Conservation (phyloP, 2,888 invertebrate genomes). For the Drosophila nr. perissopoda region DNA sequence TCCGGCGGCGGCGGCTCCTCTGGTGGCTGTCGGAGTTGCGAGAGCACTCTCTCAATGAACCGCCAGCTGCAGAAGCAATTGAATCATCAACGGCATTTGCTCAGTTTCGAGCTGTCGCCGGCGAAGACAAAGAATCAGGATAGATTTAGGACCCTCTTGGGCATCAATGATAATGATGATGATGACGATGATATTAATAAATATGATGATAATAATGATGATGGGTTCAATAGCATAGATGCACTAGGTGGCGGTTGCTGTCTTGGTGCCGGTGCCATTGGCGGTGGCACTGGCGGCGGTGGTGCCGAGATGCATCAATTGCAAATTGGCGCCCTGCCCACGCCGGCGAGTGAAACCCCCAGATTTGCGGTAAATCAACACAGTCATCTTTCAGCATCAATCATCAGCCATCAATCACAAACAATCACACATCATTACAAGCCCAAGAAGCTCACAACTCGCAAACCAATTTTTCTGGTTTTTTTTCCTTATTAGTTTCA, state of each 20-base stretch:
- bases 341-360: slow-evolving; percentile 85
- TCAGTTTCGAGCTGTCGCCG: slow-evolving; percentile 85
- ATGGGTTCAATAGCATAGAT: slow-evolving; percentile 73
- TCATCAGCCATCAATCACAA: slow-evolving; percentile 21
- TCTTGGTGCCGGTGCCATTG: slow-evolving; percentile 41
- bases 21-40: slow-evolving; percentile 82
- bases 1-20: slow-evolving; percentile 60
- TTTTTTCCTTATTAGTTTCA: background rate
- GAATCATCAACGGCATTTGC: slow-evolving; percentile 85
- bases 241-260: slow-evolving; percentile 49
- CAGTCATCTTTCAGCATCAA: slow-evolving; percentile 33
- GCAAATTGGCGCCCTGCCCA: slow-evolving; percentile 85
- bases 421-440: slow-evolving; percentile 8
- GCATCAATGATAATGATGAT: slow-evolving; percentile 83
- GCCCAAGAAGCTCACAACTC: background rate
- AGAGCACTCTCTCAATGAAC: slow-evolving; percentile 84
- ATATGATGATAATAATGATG: slow-evolving; percentile 81
- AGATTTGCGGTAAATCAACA: slow-evolving; percentile 85
- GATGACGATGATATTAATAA: slow-evolving; percentile 77
- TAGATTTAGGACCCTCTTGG: slow-evolving; percentile 84
- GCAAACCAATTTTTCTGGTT: background rate
- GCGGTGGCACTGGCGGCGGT: slow-evolving; percentile 64
- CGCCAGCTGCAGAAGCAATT: slow-evolving; percentile 85
- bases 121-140: slow-evolving; percentile 84
- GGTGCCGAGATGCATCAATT: slow-evolving; percentile 83